Conservation (phyloP, 1,140 invertebrate genomes). For the Dendroctonus ponderosae region DNA sequence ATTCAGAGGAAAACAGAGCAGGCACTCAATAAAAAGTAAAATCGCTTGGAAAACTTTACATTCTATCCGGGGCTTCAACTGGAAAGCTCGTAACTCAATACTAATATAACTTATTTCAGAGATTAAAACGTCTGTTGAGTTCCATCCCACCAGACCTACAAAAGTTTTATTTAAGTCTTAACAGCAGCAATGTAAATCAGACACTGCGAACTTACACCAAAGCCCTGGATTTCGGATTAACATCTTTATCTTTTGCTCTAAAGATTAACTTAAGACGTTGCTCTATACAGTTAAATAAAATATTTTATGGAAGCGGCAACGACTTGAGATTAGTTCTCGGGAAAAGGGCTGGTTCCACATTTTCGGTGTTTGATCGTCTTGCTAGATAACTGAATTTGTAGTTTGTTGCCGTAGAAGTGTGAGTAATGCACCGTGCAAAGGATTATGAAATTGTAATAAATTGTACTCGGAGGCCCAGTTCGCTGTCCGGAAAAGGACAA, state of each 20-base stretch:
- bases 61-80: too few relatives aligned
- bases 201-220: slow-evolving; percentile 22
- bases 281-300: slow-evolving; percentile 22
- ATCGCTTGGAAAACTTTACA: too few relatives aligned
- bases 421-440: too few relatives aligned
- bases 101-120: slow-evolving; percentile 16
- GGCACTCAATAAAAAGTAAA: too few relatives aligned
- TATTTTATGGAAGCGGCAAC: slow-evolving; percentile 15
- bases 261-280: slow-evolving; percentile 19
- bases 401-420: too few relatives aligned
- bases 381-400: too few relatives aligned
- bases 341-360: not conserved
- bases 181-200: slow-evolving; percentile 24
- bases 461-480: too few relatives aligned
- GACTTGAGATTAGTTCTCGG: slow-evolving; percentile 3
- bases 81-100: too few relatives aligned
- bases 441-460: too few relatives aligned
- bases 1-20: too few relatives aligned
- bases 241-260: slow-evolving; percentile 26
- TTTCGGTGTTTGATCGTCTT: too few relatives aligned
- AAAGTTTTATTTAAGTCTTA: slow-evolving; percentile 26
- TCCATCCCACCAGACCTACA: slow-evolving; percentile 1
- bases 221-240: slow-evolving; percentile 23
- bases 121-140: slow-evolving; percentile 17
- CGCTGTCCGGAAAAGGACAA: too few relatives aligned